These are phyloP conservation scores for Bergia puertoricense DNA, from an alignment of 92 coral and sea anemone genomes.

Conservation along the genomic window DNA sequence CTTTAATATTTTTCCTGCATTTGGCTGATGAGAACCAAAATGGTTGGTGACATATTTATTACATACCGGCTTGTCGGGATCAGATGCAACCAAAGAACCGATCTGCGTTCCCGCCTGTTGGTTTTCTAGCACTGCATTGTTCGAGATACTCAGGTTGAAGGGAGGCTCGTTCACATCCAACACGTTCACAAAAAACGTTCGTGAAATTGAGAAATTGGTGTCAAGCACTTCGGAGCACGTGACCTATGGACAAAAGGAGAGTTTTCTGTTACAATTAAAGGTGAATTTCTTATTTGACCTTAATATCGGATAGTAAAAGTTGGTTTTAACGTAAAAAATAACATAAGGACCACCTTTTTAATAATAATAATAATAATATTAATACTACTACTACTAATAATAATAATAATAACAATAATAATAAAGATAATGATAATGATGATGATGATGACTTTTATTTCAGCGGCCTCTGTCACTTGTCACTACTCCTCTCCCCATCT, in stretches of 20 bases:
- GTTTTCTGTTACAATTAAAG: background rate
- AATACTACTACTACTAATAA: too few species aligned
- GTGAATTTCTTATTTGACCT: background rate
- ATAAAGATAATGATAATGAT: too few species aligned
- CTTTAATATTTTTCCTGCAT: too few species aligned
- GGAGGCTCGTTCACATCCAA: constrained; percentile 91
- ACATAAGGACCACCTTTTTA: too few species aligned
- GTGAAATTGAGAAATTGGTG: constrained; percentile 58
- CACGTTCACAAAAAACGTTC: constrained; percentile 57
- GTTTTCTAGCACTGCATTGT: constrained; percentile 61
- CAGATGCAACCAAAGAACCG: constrained; percentile 68
- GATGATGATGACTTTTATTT: too few species aligned
- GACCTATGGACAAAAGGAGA: constrained; percentile 46
- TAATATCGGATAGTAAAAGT: too few species aligned
- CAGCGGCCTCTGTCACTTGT: too few species aligned
- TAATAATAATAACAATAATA: too few species aligned
- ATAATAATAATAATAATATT: too few species aligned
- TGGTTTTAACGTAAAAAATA: too few species aligned
- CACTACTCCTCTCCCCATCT: too few species aligned
- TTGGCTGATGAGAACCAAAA: background rate
- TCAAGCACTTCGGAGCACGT: constrained; percentile 71
- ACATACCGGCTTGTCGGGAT: constrained; percentile 83
- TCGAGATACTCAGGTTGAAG: constrained; percentile 66
- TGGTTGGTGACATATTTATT: too few species aligned
- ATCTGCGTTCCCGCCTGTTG: constrained; percentile 55